These are phyloP conservation scores for Microctenopoma steveboyesi DNA, from an alignment of 2,797 vertebrate species.

Conservation along the genomic window DNA sequence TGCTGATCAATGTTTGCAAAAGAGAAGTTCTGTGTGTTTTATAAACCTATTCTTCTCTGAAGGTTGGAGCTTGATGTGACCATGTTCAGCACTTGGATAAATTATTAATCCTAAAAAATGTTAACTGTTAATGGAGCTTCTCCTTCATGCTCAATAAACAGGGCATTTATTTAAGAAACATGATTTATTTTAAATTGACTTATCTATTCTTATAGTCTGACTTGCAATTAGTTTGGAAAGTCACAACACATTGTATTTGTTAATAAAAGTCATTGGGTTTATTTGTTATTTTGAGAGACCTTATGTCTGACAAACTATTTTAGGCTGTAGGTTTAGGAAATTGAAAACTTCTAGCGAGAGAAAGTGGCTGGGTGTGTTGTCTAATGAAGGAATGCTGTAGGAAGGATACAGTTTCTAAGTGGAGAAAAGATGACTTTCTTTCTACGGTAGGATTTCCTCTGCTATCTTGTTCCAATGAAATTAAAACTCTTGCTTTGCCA, in stretches of 20 bases:
- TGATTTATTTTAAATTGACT: too few relatives aligned
- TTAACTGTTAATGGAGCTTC: conserved; percentile 11
- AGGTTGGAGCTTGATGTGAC: conserved; percentile 5
- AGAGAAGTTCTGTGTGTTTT: too few relatives aligned
- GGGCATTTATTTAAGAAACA: conserved; percentile 7
- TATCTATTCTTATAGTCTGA: background rate
- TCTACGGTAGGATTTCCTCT: too few relatives aligned
- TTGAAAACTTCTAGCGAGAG: background rate
- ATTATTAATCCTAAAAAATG: conserved; percentile 24
- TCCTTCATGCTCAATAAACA: conserved; percentile 3
- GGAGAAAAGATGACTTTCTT: background rate
- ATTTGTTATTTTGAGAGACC: background rate
- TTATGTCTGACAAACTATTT: background rate
- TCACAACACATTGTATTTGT: background rate
- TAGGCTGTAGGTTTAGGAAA: background rate
- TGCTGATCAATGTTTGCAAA: too few relatives aligned
- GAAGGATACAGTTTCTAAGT: background rate
- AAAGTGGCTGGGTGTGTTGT: background rate
- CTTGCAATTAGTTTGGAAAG: background rate
- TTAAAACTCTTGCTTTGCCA: too few relatives aligned
- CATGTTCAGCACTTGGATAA: conserved; percentile 1
- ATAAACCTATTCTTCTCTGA: too few relatives aligned
- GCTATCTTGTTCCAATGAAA: too few relatives aligned
- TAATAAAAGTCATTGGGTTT: background rate
- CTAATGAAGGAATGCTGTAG: background rate